A percentile compares a stretch with the other conserved stretches of the same genome.
These are phyloP conservation scores for Leptopilina boulardi DNA, from an alignment of 1,140 invertebrate species.

Conservation along the genomic window DNA sequence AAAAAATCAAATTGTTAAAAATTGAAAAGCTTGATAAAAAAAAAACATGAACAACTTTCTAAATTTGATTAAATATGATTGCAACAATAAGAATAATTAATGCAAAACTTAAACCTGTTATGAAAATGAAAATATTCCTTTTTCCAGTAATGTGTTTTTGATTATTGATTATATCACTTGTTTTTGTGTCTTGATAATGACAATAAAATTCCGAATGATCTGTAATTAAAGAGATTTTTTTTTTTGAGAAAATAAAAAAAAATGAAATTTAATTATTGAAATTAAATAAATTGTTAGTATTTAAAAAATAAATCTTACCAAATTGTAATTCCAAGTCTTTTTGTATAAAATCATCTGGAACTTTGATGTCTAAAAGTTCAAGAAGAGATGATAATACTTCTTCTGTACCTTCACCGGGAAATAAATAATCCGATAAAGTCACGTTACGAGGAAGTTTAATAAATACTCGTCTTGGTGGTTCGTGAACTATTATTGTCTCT, in stretches of 20 bases:
- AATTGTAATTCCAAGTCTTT: constrained; percentile 83
- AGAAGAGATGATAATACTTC: constrained; percentile 85
- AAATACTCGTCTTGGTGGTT: constrained; percentile 87
- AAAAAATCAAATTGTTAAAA: background rate
- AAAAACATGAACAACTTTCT: no score
- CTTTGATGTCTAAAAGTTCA: constrained; percentile 83
- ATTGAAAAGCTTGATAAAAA: no score
- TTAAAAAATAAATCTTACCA: constrained; percentile 58
- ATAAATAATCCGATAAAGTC: constrained; percentile 88
- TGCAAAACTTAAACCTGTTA: constrained; percentile 76
- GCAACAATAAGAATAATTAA: constrained; percentile 79
- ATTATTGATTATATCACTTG: constrained; percentile 56
- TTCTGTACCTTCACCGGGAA: constrained; percentile 86
- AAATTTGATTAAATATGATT: constrained; percentile 77
- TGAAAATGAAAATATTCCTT: constrained; percentile 77
- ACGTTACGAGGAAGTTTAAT: constrained; percentile 81
- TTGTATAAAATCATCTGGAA: constrained; percentile 81
- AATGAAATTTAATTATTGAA: background rate
- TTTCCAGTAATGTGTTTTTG: constrained; percentile 73
- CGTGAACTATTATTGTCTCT: constrained; percentile 84
- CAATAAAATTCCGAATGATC: constrained; percentile 82
- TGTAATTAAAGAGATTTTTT: constrained; percentile 63
- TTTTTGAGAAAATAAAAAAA: constrained; percentile 21
- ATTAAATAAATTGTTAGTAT: no score
- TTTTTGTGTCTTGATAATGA: constrained; percentile 75